These are phyloP conservation scores for Hypolimnas misippus DNA, from an alignment of 2,888 invertebrate genomes.

Conservation along the genomic window DNA sequence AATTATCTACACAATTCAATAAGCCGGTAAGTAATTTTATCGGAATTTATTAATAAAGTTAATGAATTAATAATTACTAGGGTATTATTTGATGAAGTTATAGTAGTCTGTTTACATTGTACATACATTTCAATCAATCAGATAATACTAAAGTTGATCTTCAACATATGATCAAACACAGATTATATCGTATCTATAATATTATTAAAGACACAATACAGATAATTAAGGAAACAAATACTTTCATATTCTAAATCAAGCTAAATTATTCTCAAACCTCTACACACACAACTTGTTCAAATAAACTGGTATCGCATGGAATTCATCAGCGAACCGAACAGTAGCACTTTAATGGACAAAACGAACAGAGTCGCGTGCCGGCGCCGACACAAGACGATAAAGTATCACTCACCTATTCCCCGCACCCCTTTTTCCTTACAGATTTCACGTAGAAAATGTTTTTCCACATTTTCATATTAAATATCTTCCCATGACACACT, in stretches of 20 bases:
- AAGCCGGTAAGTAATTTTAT: no score
- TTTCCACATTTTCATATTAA: conserved; percentile 72
- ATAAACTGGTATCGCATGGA: conserved; percentile 40
- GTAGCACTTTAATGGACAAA: conserved; percentile 32
- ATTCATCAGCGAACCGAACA: conserved; percentile 30
- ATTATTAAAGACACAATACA: neutral
- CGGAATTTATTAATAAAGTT: no score
- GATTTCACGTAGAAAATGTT: conserved; percentile 74
- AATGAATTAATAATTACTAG: no score
- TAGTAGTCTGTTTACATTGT: no score
- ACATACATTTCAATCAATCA: no score
- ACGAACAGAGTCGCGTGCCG: conserved; percentile 14
- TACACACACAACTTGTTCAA: conserved; percentile 34
- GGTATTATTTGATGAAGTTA: no score
- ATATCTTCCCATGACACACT: conserved; percentile 59
- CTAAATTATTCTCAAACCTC: conserved; percentile 24
- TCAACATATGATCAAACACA: neutral
- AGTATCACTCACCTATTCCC: conserved; percentile 61
- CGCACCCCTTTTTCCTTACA: conserved; percentile 76
- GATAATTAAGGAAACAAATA: conserved; percentile 23
- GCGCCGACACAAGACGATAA: conserved; percentile 4
- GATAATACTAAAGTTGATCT: neutral
- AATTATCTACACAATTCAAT: no score
- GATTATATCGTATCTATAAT: neutral
- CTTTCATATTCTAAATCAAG: conserved; percentile 25